These are phyloP conservation scores for Cephus sareptanus DNA, from an alignment of 2,888 invertebrate genomes.

Conservation along the genomic window DNA sequence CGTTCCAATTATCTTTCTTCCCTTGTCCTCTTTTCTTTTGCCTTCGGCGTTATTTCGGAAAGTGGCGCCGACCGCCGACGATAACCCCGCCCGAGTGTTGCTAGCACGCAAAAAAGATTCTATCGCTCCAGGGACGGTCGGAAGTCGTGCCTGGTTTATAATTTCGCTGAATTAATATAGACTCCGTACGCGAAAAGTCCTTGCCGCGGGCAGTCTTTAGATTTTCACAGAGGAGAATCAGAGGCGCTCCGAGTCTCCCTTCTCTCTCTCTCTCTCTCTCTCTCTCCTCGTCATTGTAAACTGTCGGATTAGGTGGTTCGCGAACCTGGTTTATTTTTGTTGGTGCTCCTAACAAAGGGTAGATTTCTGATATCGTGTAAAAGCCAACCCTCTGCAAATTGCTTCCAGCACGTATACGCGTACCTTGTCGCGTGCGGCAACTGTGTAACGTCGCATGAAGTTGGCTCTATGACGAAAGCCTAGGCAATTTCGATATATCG, in stretches of 20 bases:
- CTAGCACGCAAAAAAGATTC: constrained; percentile 8
- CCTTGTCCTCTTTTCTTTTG: background rate
- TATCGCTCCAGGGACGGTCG: background rate
- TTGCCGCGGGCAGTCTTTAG: background rate
- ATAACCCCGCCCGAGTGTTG: background rate
- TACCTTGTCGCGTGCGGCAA: no score
- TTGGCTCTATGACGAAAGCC: no score
- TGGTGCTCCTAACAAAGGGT: no score
- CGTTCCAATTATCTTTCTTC: background rate
- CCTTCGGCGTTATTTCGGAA: background rate
- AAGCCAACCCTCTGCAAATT: no score
- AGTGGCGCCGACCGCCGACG: background rate
- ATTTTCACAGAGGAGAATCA: background rate
- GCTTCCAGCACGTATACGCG: no score
- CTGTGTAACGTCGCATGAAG: no score
- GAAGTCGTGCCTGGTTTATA: background rate
- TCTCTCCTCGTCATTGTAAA: no score
- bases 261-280: no score
- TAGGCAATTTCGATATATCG: no score
- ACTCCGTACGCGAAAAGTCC: background rate
- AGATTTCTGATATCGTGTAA: no score
- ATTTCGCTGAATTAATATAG: constrained; percentile 4
- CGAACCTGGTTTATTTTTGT: no score
- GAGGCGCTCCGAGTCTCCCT: background rate
- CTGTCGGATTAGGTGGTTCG: no score